Base-by-base conservation (phyloP, 1,140 invertebrate species). In the Zaprionus kolodkinae region DNA sequence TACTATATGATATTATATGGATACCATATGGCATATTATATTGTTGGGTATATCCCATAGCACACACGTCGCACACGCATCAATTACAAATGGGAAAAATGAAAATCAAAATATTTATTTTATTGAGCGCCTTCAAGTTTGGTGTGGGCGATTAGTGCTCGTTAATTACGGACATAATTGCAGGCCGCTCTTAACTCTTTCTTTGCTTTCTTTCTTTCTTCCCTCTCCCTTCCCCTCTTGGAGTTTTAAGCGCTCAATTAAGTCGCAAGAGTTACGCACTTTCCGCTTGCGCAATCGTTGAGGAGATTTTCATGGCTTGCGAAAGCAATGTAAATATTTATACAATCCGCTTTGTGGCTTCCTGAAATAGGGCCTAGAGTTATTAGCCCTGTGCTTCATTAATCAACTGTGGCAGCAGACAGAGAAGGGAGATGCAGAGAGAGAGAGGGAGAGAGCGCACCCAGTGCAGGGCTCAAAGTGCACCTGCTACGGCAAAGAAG, bases 271-370 rank as follows among this genome's bases (percentile, higher is more conserved):
- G 84, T 87, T 88, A 87, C 84, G 84, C 84, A 87, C 59, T 78
- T 79, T 79, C 84, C 71, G 69, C 80, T 87, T 87, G 77, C 84
- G 75, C 57, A 87, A 87, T 84, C 60, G 78, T 62, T 67, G 54
- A 78, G 67, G 52, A 82, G 83, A 63, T 79, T 88, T 87, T 83
- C 73, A 79, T 72, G 70, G 64, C 64, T 80, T 87, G 83, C 83
- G 83, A 87, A 87, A 88, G 84, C 21, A 50, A 10, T 50, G 45
- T 79, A 79, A 83, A 88, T 79, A 86, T 76, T 76, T 87, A 64
- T 69, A 82, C 68, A 72, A 63, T 64, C 54, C 62, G 63, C 61
- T 65, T 68, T 73, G 63, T 40, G 59, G 70, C 63, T 88, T 83
- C 72, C 84, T 71, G 70, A 74, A 45, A 75, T 78, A 73, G 74